These are phyloP conservation scores for Holacanthella duospinosa DNA, from an alignment of 2,888 invertebrate genomes.

Conservation along the genomic window DNA sequence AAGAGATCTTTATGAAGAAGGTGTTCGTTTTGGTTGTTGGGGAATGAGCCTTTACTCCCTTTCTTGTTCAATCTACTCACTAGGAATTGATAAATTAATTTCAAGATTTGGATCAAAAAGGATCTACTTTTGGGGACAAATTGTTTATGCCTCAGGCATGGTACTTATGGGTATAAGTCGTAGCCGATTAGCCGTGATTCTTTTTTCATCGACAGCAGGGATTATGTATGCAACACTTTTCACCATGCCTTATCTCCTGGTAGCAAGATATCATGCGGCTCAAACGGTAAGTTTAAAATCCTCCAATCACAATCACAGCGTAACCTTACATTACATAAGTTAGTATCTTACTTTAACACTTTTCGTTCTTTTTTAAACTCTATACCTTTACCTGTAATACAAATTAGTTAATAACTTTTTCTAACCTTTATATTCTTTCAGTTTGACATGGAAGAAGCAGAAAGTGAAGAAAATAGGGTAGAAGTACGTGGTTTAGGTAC, in stretches of 20 bases:
- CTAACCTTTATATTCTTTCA: conserved; percentile 40
- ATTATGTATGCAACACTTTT: conserved; percentile 96
- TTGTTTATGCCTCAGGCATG: conserved; percentile 83
- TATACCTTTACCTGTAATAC: no score
- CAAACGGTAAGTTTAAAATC: conserved; percentile 57
- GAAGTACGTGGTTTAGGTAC: conserved; percentile 83
- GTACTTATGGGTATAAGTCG: conserved; percentile 66
- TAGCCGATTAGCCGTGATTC: conserved; percentile 64
- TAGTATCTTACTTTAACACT: no score
- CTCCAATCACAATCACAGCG: no score
- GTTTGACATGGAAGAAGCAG: conserved; percentile 53
- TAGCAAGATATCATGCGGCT: conserved; percentile 88
- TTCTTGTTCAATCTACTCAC: conserved; percentile 88
- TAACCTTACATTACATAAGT: no score
- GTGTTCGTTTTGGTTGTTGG: conserved; percentile 90
- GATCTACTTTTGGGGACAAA: conserved; percentile 78
- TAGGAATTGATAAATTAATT: conserved; percentile 75
- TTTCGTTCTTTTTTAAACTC: neutral
- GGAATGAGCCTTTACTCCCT: conserved; percentile 81
- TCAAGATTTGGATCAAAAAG: conserved; percentile 59
- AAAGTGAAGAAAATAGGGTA: conserved; percentile 38
- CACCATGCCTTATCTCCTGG: conserved; percentile 88
- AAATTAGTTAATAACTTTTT: no score
- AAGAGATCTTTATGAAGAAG: conserved; percentile 61
- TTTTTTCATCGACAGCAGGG: conserved; percentile 88